These are phyloP conservation scores for Ochropleura plecta DNA, from an alignment of 2,888 invertebrate genomes.

Conservation along the genomic window DNA sequence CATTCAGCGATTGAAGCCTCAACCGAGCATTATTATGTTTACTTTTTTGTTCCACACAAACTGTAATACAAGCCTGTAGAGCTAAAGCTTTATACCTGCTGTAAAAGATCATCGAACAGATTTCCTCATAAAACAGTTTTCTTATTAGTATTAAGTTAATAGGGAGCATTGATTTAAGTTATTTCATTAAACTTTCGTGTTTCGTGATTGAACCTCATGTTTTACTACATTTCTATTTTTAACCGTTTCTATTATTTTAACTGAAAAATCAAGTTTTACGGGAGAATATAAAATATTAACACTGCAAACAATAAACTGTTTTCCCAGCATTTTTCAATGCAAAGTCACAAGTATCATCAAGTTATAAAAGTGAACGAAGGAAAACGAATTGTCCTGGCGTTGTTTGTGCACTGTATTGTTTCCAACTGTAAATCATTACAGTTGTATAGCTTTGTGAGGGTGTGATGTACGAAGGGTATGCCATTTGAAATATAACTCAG, in stretches of 20 bases:
- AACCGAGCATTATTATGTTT: slow-evolving; percentile 59
- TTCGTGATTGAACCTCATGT: slow-evolving; percentile 14
- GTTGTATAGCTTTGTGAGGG: slow-evolving; percentile 40
- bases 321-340: slow-evolving; percentile 51
- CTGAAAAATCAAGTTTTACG: slow-evolving; percentile 11
- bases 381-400: slow-evolving; percentile 50
- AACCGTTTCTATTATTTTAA: neutral
- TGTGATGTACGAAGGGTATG: slow-evolving; percentile 40
- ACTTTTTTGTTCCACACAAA: slow-evolving; percentile 53
- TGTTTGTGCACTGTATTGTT: slow-evolving; percentile 55
- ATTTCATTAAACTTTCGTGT: slow-evolving; percentile 15
- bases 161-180: neutral
- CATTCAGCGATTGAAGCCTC: slow-evolving; percentile 63
- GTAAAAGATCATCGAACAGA: neutral
- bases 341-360: slow-evolving; percentile 54
- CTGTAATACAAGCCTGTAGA: slow-evolving; percentile 20
- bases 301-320: neutral
- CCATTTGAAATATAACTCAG: slow-evolving; percentile 32
- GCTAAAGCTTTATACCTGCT: neutral
- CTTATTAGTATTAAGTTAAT: slow-evolving; percentile 4
- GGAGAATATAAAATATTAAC: slow-evolving; percentile 11
- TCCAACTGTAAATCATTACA: slow-evolving; percentile 58
- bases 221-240: slow-evolving; percentile 23
- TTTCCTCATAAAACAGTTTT: slow-evolving; percentile 15
- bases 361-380: slow-evolving; percentile 46